phyloP scores from a whole-genome alignment of 2,797 vertebrate species.

The Sebastes kiyomatsui region DNA sequence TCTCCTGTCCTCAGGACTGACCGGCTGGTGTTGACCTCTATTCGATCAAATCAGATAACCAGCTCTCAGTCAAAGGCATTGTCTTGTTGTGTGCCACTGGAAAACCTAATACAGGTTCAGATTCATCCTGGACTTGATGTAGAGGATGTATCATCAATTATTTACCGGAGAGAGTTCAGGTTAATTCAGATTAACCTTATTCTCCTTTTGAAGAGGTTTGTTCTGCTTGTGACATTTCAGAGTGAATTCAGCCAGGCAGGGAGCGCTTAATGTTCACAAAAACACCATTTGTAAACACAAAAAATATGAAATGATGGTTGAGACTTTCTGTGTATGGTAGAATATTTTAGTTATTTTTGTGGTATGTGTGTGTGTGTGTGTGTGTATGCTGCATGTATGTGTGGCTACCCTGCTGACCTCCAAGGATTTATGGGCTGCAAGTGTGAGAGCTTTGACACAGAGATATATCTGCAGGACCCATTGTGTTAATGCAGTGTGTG shows the following conservation, averaged over 20 bases:
- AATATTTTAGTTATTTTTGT: not conserved
- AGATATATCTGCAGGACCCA: conserved; percentile 83
- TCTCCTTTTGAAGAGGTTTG: conserved; percentile 13
- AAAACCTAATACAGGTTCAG: conserved; percentile 34
- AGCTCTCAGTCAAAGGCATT: conserved; percentile 68
- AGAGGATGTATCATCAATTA: conserved; percentile 35
- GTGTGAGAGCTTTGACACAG: conserved; percentile 80
- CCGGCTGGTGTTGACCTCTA: conserved; percentile 75
- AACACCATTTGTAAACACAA: not conserved
- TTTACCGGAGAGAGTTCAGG: conserved; percentile 26
- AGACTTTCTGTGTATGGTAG: not conserved
- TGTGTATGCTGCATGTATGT: conserved; percentile 38
- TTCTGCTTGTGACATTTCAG: conserved; percentile 7
- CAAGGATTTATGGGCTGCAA: conserved; percentile 79
- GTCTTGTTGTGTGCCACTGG: conserved; percentile 54
- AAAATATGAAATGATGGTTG: not conserved
- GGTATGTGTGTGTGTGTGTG: conserved; percentile 14
- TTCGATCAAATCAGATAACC: conserved; percentile 75
- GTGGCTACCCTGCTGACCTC: conserved; percentile 69
- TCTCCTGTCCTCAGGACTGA: conserved; percentile 64
- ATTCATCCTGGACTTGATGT: conserved; percentile 21
- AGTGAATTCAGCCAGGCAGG: not conserved
- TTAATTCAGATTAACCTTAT: conserved; percentile 31
- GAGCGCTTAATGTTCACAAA: conserved; percentile 12
- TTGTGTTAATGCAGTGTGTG: conserved; percentile 85